Percentiles rank a stretch among this genome's conserved stretches.
Evolutionary conservation across 2,888 invertebrate genomes (phyloP).

Genomic region (Prosapia bicincta): DNA sequence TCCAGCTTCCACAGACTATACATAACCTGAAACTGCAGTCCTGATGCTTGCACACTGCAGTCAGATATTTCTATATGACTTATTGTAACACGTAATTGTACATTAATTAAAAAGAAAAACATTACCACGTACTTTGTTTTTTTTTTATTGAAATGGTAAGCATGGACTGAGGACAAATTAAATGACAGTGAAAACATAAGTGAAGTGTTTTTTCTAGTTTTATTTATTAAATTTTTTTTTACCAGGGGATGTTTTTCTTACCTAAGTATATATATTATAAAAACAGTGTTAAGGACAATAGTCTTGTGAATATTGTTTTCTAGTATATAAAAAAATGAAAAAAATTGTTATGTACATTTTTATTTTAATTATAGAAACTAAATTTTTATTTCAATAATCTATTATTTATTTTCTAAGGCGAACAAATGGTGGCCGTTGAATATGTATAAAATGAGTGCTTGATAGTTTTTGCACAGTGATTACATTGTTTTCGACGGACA

Average conservation of each 20-base stretch:
- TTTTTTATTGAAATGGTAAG: neutral
- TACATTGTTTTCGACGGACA: neutral
- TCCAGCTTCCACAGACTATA: neutral
- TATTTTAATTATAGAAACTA: conserved; percentile 17
- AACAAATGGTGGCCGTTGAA: neutral
- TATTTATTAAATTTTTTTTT: conserved; percentile 22
- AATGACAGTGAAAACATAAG: neutral
- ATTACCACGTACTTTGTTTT: neutral
- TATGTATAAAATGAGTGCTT: conserved; percentile 1
- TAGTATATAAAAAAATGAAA: neutral
- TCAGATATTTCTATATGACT: neutral
- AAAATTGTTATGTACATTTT: conserved; percentile 24
- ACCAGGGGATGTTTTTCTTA: conserved; percentile 29
- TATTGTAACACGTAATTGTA: neutral
- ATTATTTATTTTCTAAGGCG: conserved; percentile 26
- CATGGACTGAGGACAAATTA: neutral
- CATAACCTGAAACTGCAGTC: neutral
- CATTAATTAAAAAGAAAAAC: neutral
- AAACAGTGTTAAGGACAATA: neutral
- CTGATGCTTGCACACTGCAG: neutral
- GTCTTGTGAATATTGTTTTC: conserved; percentile 12
- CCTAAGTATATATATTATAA: conserved; percentile 12
- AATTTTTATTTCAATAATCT: conserved; percentile 18
- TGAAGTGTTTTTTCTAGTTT: conserved; percentile 12
- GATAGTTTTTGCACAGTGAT: conserved; percentile 3